phyloP scores from a whole-genome alignment of 1,140 invertebrate species.

The Drosophila tsacasi region DNA sequence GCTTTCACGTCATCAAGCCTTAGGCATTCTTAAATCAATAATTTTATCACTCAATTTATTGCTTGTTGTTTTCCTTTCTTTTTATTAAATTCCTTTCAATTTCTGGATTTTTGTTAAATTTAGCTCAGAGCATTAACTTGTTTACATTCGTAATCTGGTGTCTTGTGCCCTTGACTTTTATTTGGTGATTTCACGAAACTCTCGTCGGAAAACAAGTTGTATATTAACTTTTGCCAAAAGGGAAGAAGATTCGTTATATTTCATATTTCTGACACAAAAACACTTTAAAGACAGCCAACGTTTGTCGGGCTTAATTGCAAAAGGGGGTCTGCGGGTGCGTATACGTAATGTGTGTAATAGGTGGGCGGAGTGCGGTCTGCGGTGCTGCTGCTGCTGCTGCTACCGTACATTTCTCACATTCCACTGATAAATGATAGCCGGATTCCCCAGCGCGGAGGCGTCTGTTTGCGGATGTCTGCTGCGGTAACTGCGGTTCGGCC shows the following conservation, averaged over 20 bases:
- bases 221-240: constrained; percentile 16
- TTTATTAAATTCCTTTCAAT: constrained; percentile 10
- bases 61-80: not conserved
- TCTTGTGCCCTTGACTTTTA: constrained; percentile 16
- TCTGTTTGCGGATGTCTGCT: constrained; percentile 35
- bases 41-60: constrained; percentile 5
- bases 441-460: constrained; percentile 45
- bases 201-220: constrained; percentile 25
- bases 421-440: constrained; percentile 75
- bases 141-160: constrained; percentile 27
- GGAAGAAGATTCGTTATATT: constrained; percentile 13
- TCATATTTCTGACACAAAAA: constrained; percentile 14
- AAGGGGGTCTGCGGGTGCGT: constrained; percentile 15
- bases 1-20: not conserved
- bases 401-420: constrained; percentile 52
- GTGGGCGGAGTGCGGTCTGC: constrained; percentile 34
- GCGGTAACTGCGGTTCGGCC: constrained; percentile 44
- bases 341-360: constrained; percentile 20
- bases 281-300: constrained; percentile 21
- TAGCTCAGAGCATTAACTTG: constrained; percentile 1
- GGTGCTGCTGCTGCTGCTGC: constrained; percentile 11
- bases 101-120: constrained; percentile 22
- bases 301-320: constrained; percentile 66
- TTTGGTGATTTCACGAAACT: constrained; percentile 2
- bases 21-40: not conserved